A percentile compares a stretch with the other conserved stretches of the same genome.
Conservation (phyloP, 2,888 invertebrate genomes). For the Spisula solida region DNA sequence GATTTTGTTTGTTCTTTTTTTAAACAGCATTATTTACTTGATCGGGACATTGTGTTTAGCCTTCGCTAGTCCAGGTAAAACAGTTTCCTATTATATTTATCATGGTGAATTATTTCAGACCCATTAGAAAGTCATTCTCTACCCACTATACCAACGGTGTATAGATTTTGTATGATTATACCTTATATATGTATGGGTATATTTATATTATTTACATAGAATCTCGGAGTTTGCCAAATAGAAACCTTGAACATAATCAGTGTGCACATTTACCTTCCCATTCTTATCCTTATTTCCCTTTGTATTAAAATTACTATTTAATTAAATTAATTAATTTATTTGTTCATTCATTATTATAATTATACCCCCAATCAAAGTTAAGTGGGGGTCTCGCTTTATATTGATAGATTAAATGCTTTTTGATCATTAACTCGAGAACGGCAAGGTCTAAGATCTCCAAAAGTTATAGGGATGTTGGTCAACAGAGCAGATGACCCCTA, state of each 20-base stretch:
- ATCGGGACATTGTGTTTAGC: constrained; percentile 66
- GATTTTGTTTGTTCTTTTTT: constrained; percentile 50
- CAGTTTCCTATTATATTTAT: constrained; percentile 36
- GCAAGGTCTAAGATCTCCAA: no score
- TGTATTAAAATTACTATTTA: not conserved
- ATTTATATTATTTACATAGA: not conserved
- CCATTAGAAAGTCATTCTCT: constrained; percentile 26
- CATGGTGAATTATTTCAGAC: constrained; percentile 32
- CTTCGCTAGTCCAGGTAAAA: constrained; percentile 69
- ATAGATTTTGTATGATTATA: not conserved
- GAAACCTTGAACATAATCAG: not conserved
- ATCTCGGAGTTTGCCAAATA: not conserved
- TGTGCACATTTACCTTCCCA: not conserved
- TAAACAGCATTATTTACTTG: constrained; percentile 62
- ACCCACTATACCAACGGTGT: not conserved
- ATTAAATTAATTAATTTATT: not conserved
- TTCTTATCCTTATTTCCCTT: not conserved
- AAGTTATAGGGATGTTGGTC: no score
- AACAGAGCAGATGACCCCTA: no score
- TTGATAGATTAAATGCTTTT: no score
- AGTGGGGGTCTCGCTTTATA: no score
- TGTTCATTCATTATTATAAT: no score
- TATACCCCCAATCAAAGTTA: no score
- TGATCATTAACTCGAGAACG: no score
- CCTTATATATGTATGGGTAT: not conserved